These are phyloP conservation scores for Neotoma lepida DNA, from an alignment of 2,113 vertebrate genomes.

Conservation along the genomic window DNA sequence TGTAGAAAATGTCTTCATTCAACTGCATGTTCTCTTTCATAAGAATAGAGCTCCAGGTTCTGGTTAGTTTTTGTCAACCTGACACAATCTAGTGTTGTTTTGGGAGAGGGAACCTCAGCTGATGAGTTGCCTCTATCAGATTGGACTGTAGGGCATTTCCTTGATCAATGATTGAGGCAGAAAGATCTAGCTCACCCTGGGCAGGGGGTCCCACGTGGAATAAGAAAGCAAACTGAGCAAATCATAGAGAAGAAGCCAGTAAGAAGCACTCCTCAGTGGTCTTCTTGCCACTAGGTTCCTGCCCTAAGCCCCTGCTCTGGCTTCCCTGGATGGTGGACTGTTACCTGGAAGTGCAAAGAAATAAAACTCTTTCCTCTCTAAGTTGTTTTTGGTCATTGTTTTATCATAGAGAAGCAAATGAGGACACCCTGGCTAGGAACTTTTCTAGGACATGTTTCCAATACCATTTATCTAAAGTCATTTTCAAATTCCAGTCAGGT, in stretches of 20 bases:
- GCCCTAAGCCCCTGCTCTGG: neutral
- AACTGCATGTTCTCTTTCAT: constrained; percentile 1
- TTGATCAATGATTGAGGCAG: neutral
- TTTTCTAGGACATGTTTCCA: neutral
- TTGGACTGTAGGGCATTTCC: neutral
- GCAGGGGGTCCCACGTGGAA: neutral
- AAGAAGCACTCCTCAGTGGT: too few species aligned
- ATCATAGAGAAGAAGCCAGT: neutral
- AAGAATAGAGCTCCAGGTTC: neutral
- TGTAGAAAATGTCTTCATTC: neutral
- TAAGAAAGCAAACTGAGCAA: neutral
- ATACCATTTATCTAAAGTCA: constrained; percentile 24
- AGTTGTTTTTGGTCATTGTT: neutral
- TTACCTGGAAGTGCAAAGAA: neutral
- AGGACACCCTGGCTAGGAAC: neutral
- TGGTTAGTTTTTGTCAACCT: neutral
- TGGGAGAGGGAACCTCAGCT: neutral
- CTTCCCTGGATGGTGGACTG: neutral
- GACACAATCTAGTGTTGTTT: neutral
- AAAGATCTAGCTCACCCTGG: neutral
- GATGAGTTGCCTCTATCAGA: neutral
- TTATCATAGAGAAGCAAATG: neutral
- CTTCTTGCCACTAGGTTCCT: neutral
- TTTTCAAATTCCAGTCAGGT: constrained; percentile 23
- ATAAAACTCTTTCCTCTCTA: neutral